Base-by-base conservation (phyloP, 2,888 invertebrate species). In the Gymnosoma rotundatum region DNA sequence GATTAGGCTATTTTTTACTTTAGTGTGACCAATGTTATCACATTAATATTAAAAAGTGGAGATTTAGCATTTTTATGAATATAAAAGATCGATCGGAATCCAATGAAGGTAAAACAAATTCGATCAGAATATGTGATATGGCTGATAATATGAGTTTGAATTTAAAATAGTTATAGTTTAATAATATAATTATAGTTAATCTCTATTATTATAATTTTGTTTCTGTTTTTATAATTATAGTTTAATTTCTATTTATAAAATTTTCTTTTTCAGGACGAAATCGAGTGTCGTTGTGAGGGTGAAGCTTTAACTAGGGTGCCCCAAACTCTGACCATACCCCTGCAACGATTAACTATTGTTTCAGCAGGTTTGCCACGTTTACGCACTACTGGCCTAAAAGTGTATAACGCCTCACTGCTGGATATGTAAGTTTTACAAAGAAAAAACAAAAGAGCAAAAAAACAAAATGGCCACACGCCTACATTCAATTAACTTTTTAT, bases 221-320 rank as follows among this genome's bases (percentile, higher is more conserved):
- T 25, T 25, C 25, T 25, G 4, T 25, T 25, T 25, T 25, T 25
- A 16, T 1, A 12, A 48, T 48, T n/a, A 48, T 48, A 6, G 0
- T 61, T 42, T 20, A 20, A 12, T 12, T 42, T 6, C 20, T 6
- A 38, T 20, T 25, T 54, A 25, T 12, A 3, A 36, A 10, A 20
- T 32, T 20, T 52, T 25, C 50, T 18, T n/a, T 69, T 78, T 21
- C 83, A 92, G 92, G 89, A 89, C 86, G 92, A 91, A 87, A 87
- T 91, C 25, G 92, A 92, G 67, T 92, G 92, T 79, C 90, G 90
- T n/a, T 92, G 92, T 76, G 90, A 91, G 81, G 92, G 92, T 0
- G 90, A 90, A 72, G 89, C 90, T 0, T 85, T 92, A 5, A 89
- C 89, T 5, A 88, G 92, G 5, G 90, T 92, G 10, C 92, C 92